A percentile compares a stretch with the other conserved stretches of the same genome.
These are phyloP conservation scores for Ernsta delagoae DNA, from an alignment of 2,888 invertebrate genomes.

Conservation along the genomic window DNA sequence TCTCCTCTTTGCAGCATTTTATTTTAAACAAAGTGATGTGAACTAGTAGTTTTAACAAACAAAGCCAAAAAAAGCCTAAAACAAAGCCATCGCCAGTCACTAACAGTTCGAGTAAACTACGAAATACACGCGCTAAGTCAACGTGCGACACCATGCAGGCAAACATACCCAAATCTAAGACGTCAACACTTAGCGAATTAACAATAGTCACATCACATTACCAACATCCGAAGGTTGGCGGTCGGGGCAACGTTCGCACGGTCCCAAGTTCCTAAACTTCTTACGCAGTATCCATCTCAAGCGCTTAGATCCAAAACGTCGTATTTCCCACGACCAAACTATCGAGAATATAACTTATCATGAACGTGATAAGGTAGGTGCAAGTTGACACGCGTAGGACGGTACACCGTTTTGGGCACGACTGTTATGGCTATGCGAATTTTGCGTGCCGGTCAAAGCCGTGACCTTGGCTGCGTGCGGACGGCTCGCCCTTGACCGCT, in stretches of 20 bases:
- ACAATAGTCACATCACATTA: constrained; percentile 22
- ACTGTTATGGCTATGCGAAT: constrained; percentile 41
- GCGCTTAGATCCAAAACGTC: constrained; percentile 24
- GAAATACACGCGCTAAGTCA: background rate
- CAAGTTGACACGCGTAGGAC: background rate
- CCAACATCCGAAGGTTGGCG: constrained; percentile 12
- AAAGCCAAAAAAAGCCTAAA: background rate
- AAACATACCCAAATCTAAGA: background rate
- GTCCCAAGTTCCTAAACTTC: constrained; percentile 37
- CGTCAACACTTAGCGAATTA: constrained; percentile 29
- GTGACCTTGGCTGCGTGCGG: constrained; percentile 51
- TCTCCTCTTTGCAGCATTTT: no score
- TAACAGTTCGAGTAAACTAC: background rate
- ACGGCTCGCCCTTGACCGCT: constrained; percentile 52
- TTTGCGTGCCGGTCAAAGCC: constrained; percentile 49
- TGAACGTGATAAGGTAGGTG: background rate
- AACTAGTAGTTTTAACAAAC: background rate
- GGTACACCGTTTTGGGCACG: background rate
- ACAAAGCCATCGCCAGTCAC: background rate
- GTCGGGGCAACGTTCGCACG: constrained; percentile 21
- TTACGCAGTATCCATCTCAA: constrained; percentile 39
- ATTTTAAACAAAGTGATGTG: no score
- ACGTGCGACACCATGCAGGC: background rate
- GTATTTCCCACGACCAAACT: background rate
- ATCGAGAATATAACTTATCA: background rate